A percentile compares a stretch with the other conserved stretches of the same genome.
Evolutionary conservation across 92 coral and sea anemone species (phyloP).

Genomic region (Epizoanthus ramosus): DNA sequence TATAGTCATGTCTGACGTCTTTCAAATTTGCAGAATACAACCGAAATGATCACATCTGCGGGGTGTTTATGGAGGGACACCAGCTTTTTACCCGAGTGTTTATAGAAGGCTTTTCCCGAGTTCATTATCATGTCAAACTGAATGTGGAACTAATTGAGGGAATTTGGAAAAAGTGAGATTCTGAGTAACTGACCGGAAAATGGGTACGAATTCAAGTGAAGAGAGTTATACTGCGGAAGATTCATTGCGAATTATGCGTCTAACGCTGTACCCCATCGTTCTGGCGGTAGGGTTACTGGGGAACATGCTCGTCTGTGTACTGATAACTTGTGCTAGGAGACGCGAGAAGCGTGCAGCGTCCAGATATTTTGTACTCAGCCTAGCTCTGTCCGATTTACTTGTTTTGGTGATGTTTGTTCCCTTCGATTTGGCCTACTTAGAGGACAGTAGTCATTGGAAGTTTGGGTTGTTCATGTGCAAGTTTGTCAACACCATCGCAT

Average conservation of each 20-base stretch:
- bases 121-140: no score
- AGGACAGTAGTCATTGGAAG: background rate
- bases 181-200: background rate
- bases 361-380: conserved; percentile 7
- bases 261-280: background rate
- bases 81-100: no score
- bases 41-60: no score
- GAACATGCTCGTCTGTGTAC: conserved; percentile 7
- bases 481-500: conserved; percentile 12
- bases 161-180: background rate
- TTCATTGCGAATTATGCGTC: background rate
- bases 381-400: conserved; percentile 1
- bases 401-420: conserved; percentile 14
- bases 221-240: background rate
- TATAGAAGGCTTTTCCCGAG: no score
- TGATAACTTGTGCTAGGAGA: conserved; percentile 3
- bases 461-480: conserved; percentile 14
- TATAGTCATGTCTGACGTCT: no score
- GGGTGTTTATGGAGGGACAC: no score
- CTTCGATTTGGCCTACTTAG: conserved; percentile 13
- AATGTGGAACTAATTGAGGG: no score
- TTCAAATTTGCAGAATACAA: no score
- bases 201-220: background rate
- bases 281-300: background rate
- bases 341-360: conserved; percentile 3